Percentiles rank a stretch among this genome's conserved stretches.
Evolutionary conservation across 1,140 invertebrate genomes (phyloP).

Genomic region (Drosophila guanche): DNA sequence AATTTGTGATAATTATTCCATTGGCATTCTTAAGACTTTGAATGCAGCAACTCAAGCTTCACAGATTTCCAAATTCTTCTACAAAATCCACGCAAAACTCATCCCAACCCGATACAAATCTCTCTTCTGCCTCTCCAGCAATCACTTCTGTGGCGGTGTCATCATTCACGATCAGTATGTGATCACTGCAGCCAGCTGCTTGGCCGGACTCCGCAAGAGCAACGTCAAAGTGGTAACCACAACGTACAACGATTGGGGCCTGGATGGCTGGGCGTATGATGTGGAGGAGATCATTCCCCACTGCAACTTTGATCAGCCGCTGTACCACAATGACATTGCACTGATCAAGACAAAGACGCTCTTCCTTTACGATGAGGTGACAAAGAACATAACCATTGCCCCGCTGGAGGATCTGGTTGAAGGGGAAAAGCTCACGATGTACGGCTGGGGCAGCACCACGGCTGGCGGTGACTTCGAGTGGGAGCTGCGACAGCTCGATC

Average conservation of each 20-base stretch:
- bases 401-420: slow-evolving; percentile 47
- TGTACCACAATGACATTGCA: slow-evolving; percentile 85
- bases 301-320: slow-evolving; percentile 75
- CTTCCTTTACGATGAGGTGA: slow-evolving; percentile 84
- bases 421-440: slow-evolving; percentile 82
- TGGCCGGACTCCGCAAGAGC: slow-evolving; percentile 53
- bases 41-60: too few species aligned
- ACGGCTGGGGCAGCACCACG: slow-evolving; percentile 84
- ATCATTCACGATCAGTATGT: slow-evolving; percentile 81
- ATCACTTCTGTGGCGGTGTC: slow-evolving; percentile 83
- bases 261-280: slow-evolving; percentile 52
- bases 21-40: too few species aligned
- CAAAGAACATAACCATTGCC: slow-evolving; percentile 82
- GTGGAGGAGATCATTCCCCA: slow-evolving; percentile 61
- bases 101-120: not conserved
- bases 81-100: too few species aligned
- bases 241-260: slow-evolving; percentile 68
- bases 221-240: slow-evolving; percentile 63
- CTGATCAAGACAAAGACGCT: slow-evolving; percentile 81
- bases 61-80: too few species aligned
- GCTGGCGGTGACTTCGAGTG: slow-evolving; percentile 29
- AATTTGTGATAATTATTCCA: too few species aligned
- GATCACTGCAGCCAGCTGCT: slow-evolving; percentile 84
- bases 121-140: slow-evolving; percentile 20
- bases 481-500: slow-evolving; percentile 62